Evolutionary conservation across 2,888 invertebrate species (phyloP), one percentile per base, ranked within the genome.

Genomic region (Arge pagana): DNA sequence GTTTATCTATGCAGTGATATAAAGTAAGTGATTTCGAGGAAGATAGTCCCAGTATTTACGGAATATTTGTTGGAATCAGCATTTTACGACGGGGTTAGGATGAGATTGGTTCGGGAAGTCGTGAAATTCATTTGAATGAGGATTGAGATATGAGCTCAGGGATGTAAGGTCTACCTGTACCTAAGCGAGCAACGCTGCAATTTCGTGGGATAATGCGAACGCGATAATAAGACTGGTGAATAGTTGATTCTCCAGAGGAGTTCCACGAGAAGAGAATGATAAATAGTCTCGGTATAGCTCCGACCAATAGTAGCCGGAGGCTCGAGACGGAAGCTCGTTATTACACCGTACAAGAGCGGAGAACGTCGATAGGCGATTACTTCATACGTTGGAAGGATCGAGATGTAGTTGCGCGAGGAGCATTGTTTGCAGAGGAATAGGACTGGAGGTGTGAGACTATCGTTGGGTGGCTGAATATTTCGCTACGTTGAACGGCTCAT

Each of bases 291-390:
- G 57, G 62, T 16, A 36, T 7, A 28, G 7, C 28, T 28, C 7
- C 60, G 61, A 55, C 57, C 63, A 55, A 64, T 58, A 66, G 67
- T 64, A 59, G 58, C 63, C 57, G 48, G 52, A 58, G 58, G 62
- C 66, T 62, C 59, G 67, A 72, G 73, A 71, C 67, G 68, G 63
- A 57, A 68, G 71, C 74, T 74, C 74, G 72, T 74, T 74, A 74
- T 59, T 62, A 61, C 61, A 62, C 64, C 62, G 67, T 64, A 66
- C 67, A 68, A 66, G 66, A 69, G 68, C 62, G 64, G n/a, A n/a
- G n/a, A n/a, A n/a, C 67, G 61, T 63, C 67, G 66, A 67, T 63
- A 63, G 63, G 62, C 68, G 68, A 72, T 72, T 71, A 68, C 71
- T 66, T 72, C 71, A 70, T 72, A 73, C 72, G 70, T 69, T 65